Evolutionary conservation across 2,113 vertebrate genomes (phyloP).

Genomic region (Tricholaema leucomelas): DNA sequence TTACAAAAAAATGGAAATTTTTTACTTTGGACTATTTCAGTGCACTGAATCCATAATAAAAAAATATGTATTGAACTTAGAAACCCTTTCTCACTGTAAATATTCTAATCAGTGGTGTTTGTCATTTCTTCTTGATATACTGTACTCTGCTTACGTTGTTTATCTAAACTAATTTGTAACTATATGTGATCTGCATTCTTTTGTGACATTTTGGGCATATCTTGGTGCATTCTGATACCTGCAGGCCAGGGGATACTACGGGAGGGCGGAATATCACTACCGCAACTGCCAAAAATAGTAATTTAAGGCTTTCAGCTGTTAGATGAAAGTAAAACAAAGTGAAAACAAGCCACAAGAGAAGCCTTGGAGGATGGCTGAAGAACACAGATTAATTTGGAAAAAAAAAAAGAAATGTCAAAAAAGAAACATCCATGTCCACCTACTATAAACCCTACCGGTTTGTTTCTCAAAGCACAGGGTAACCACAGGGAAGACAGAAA

Average conservation of each 20-base stretch:
- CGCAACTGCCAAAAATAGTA: slow-evolving; percentile 13
- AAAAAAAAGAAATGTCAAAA: not conserved
- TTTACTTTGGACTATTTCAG: not conserved
- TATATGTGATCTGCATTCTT: slow-evolving; percentile 6
- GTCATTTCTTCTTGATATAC: not conserved
- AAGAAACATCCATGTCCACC: not conserved
- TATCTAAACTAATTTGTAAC: not conserved
- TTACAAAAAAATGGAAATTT: not conserved
- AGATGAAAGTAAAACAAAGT: slow-evolving; percentile 7
- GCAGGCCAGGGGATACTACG: not conserved
- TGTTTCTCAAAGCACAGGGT: not conserved
- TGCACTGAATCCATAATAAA: not conserved
- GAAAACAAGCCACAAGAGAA: slow-evolving; percentile 8
- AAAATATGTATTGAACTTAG: not conserved
- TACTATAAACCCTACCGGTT: not conserved
- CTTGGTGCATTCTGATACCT: slow-evolving; percentile 5
- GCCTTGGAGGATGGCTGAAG: not conserved
- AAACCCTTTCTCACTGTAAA: not conserved
- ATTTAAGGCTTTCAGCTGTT: slow-evolving; percentile 23
- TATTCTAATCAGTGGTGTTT: not conserved
- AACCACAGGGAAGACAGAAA: not conserved
- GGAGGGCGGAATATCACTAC: not conserved
- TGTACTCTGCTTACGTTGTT: not conserved
- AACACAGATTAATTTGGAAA: not conserved
- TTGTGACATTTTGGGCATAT: not conserved